Conservation (phyloP, 2,888 invertebrate genomes). For the Electrophaes corylata region DNA sequence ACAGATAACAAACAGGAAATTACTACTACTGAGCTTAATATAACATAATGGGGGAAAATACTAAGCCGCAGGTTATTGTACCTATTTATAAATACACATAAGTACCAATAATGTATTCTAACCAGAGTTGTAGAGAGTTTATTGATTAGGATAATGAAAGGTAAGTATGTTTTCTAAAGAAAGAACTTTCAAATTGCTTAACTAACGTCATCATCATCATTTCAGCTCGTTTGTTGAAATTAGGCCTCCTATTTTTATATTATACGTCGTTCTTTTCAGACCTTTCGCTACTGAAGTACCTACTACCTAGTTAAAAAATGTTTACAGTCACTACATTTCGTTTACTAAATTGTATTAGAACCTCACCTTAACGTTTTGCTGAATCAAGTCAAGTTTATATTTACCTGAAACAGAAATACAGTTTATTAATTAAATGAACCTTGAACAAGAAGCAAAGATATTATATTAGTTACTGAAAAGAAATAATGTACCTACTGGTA, state of each 20-base stretch:
- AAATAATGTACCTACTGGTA: constrained; percentile 44
- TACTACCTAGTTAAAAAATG: no score
- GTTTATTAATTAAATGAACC: constrained; percentile 43
- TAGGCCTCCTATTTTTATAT: no score
- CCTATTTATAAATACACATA: not conserved
- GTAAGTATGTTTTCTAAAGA: not conserved
- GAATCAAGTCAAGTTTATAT: constrained; percentile 44
- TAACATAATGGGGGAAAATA: constrained; percentile 15
- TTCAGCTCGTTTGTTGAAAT: not conserved
- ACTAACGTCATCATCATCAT: not conserved
- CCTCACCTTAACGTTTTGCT: constrained; percentile 68
- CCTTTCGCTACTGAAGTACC: no score
- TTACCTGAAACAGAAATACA: constrained; percentile 74
- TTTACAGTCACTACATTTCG: not conserved
- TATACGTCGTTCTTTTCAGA: no score
- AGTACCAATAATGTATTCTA: not conserved
- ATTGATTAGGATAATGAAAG: no score
- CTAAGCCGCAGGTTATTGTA: constrained; percentile 8
- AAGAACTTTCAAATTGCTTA: not conserved
- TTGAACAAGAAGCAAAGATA: constrained; percentile 41
- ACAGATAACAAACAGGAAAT: constrained; percentile 18
- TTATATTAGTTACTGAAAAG: constrained; percentile 50
- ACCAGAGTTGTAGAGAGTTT: no score
- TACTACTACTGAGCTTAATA: not conserved
- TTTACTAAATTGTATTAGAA: constrained; percentile 21